Conservation (phyloP, 2,113 vertebrate genomes). For the Neoarius graeffei region DNA sequence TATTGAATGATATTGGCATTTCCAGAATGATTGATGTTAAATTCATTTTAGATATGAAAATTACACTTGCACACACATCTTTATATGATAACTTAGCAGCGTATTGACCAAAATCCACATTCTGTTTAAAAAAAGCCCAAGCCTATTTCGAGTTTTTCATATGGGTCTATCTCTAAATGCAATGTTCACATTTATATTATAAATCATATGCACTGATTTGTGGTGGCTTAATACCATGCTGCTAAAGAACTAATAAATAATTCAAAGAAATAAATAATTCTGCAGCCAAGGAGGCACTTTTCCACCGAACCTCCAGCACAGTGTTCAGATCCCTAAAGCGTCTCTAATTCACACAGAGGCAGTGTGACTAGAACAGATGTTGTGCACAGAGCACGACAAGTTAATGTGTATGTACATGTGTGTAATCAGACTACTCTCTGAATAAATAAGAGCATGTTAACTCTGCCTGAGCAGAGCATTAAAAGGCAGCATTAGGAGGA, state of each 20-base stretch:
- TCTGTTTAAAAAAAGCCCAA: background rate
- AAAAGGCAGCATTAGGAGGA: slow-evolving; percentile 74
- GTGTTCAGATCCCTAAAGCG: slow-evolving; percentile 59
- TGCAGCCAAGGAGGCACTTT: slow-evolving; percentile 12
- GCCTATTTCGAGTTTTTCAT: background rate
- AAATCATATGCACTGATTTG: slow-evolving; percentile 20
- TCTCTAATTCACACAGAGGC: slow-evolving; percentile 79
- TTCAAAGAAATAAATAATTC: slow-evolving; percentile 23
- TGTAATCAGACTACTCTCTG: slow-evolving; percentile 67
- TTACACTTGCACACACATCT: background rate
- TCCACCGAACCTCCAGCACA: background rate
- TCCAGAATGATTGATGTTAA: background rate
- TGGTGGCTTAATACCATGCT: slow-evolving; percentile 12
- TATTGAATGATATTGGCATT: background rate
- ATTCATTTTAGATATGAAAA: background rate
- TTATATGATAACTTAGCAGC: background rate
- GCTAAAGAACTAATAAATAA: slow-evolving; percentile 25
- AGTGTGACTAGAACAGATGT: slow-evolving; percentile 85
- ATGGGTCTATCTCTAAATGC: background rate
- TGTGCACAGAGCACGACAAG: slow-evolving; percentile 75
- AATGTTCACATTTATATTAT: background rate
- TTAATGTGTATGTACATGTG: slow-evolving; percentile 71
- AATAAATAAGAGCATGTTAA: slow-evolving; percentile 80
- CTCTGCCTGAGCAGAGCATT: slow-evolving; percentile 72
- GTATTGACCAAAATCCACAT: background rate